Base-by-base conservation (phyloP, 2,888 invertebrate genomes). In the Urechis unicinctus region DNA sequence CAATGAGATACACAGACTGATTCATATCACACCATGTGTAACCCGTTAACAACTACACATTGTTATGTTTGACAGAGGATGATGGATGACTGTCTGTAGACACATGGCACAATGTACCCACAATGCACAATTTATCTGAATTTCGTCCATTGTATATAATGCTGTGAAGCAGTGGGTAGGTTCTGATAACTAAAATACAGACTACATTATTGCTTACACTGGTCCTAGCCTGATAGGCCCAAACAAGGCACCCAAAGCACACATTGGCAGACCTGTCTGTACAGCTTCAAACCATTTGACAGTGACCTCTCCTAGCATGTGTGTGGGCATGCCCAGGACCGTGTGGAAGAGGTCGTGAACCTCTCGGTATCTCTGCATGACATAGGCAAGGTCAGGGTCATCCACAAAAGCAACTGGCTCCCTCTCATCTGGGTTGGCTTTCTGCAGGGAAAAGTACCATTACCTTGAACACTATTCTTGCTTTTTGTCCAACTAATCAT, bases 281-380 rank as follows among this genome's bases (percentile, higher is more conserved):
- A 97, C 84, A 0, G 89, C 97, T 83, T 98, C 98, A 50, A 98
- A 85, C 93, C 96, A 96, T 81, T 98, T 98, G 3, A 98, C 89
- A 13, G 91, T 85, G 4, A 96, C 93, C 84, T 96, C 85, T 5
- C 59, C 61, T n/a, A 77, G 64, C 72, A 76, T 74, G 59, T 74
- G 71, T 9, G 76, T 75, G 41, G 90, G 93, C 92, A 96, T 95
- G 64, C 86, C 86, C 43, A 97, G 83, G 28, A 77, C 55, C 0
- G 94, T 87, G 79, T 98, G 98, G 56, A 91, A 85, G 62, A 98
- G 83, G 81, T 98, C 98, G 78, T 98, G 98, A 6, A 90, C 88
- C 81, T 98, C 96, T 63, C 98, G 85, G 75, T 99, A 99, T 53
- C 98, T 83, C 78, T 94, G 92, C 88, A 99, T 93, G 47, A 97